Conservation (phyloP, 2,888 invertebrate genomes). For the Drosophila flavopinicola region DNA sequence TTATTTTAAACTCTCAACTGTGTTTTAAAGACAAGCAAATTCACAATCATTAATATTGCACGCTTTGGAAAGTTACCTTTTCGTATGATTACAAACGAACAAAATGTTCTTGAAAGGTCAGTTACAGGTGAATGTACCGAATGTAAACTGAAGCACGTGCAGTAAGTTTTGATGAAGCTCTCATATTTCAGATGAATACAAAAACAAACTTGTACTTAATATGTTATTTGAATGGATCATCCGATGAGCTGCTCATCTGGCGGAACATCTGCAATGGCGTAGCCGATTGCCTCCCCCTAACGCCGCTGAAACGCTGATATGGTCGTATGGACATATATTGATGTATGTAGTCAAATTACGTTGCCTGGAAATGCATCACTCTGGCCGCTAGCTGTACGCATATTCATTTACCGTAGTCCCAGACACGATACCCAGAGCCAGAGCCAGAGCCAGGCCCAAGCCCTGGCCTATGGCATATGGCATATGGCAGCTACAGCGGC, state of each 20-base stretch:
- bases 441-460: constrained; percentile 13
- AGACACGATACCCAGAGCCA: constrained; percentile 14
- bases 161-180: constrained; percentile 5
- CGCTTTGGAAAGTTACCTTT: constrained; percentile 7
- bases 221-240: constrained; percentile 51
- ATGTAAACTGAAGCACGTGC: constrained; percentile 6
- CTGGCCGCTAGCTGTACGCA: constrained; percentile 30
- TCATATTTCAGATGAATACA: constrained; percentile 33
- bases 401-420: constrained; percentile 68
- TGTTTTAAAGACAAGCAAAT: too few relatives aligned
- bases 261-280: constrained; percentile 25
- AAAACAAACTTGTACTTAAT: constrained; percentile 23
- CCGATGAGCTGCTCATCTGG: constrained; percentile 52
- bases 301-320: constrained; percentile 19
- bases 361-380: constrained; percentile 69
- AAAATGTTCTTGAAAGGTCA: constrained; percentile 17
- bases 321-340: constrained; percentile 34
- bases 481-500: constrained; percentile 69
- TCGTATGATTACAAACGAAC: background rate
- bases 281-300: constrained; percentile 12
- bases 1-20: too few relatives aligned
- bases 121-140: constrained; percentile 6
- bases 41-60: background rate
- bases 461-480: too few relatives aligned
- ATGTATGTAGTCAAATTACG: constrained; percentile 75